Base-by-base conservation (phyloP, 2,888 invertebrate species). In the Ctenicera cuprea region DNA sequence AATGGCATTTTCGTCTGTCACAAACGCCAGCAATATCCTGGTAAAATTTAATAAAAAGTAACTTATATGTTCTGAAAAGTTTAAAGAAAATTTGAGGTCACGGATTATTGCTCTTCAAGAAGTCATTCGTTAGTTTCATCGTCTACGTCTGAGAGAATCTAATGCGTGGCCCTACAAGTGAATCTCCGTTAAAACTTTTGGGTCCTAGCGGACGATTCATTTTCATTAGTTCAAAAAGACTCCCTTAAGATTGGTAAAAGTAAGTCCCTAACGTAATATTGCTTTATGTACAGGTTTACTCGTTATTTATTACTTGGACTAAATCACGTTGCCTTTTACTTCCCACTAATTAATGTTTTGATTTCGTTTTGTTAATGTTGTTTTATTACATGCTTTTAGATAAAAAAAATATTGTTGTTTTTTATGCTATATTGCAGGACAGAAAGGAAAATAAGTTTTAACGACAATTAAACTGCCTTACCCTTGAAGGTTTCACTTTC, bases 201-300 rank as follows among this genome's bases (percentile, higher is more conserved):
- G 71, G 72, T 62, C 66, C 52, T 66, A 72, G 37, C 26, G 33
- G 67, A 30, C 66, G 50, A 72, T 72, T 72, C 72, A 72, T 72
- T 72, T 67, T 72, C 72, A 72, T 72, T 72, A 72, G 66, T 45
- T 62, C 48, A 72, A 72, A 71, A 72, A 72, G 72, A 52, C 72
- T 72, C 72, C 72, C 66, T 50, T 54, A 72, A 72, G 72, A 66
- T 72, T 72, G 72, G 43, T 72, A 62, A 72, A 72, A 61, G 72
- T 72, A 62, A 61, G 59, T 67, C 72, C 38, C 66, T 50, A 72
- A 71, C 61, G 66, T 72, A 72, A 72, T 67, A 71, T 65, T 65
- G 65, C 71, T 71, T 65, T 71, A 72, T 72, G 67, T 41, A 50
- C 67, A 61, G 67, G 61, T 72, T 72, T 72, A 61, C 52, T 30